These are phyloP conservation scores for Yoshiicerus persimilis DNA, from an alignment of 1,140 invertebrate species.

Conservation along the genomic window DNA sequence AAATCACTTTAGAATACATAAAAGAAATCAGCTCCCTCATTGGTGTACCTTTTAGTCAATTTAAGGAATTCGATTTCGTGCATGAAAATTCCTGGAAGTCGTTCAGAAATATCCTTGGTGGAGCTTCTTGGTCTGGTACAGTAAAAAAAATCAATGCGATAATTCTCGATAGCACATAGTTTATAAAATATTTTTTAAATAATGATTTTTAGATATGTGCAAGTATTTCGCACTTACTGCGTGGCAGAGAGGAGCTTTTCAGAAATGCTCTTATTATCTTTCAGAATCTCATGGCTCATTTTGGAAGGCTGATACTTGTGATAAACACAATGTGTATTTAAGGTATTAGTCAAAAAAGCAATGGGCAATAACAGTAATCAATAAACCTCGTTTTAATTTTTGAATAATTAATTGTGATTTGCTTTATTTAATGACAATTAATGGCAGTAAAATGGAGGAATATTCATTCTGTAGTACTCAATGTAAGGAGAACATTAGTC, in stretches of 20 bases:
- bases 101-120: not conserved
- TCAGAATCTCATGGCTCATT: conserved; percentile 23
- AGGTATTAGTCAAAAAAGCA: not conserved
- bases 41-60: not conserved
- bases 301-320: not conserved
- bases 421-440: not conserved
- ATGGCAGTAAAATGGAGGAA: not conserved
- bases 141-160: not conserved
- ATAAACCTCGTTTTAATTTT: too few relatives aligned
- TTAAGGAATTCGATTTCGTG: not conserved
- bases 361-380: not conserved
- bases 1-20: not conserved
- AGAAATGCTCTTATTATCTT: conserved; percentile 21
- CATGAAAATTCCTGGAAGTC: not conserved
- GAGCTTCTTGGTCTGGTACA: not conserved
- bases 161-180: not conserved
- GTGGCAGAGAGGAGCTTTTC: not conserved
- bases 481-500: too few relatives aligned
- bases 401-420: not conserved
- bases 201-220: not conserved
- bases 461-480: too few relatives aligned
- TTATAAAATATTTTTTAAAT: not conserved
- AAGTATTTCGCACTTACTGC: not conserved
- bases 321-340: conserved; percentile 13
- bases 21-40: not conserved